These are phyloP conservation scores for Zalophus californianus DNA, from an alignment of 2,797 vertebrate genomes.

Conservation along the genomic window DNA sequence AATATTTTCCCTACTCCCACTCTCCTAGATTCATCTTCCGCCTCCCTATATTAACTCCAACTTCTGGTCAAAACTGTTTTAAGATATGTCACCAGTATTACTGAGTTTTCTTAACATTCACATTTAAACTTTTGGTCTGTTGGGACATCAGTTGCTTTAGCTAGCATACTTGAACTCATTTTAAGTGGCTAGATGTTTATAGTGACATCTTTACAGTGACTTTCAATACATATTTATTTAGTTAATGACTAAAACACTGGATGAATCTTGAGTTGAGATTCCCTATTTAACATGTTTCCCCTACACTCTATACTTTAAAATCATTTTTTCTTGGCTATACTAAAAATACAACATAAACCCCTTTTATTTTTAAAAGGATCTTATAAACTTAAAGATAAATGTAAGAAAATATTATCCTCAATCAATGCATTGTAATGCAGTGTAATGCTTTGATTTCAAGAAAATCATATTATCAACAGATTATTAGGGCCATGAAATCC, in stretches of 20 bases:
- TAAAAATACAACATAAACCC: background rate
- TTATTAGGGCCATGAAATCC: background rate
- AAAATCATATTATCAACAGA: background rate
- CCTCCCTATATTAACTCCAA: background rate
- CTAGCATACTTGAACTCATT: background rate
- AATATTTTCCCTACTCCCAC: background rate
- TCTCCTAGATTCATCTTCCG: background rate
- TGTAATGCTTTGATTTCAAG: background rate
- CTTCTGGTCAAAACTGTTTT: background rate
- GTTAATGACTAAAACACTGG: background rate
- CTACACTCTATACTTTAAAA: background rate
- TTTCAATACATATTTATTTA: background rate
- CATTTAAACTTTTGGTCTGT: background rate
- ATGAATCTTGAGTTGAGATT: background rate
- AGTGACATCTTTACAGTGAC: background rate
- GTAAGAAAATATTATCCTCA: background rate
- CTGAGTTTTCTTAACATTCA: background rate
- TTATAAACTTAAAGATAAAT: constrained; percentile 31
- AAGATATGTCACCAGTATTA: background rate
- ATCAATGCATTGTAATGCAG: background rate
- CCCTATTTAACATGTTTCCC: background rate
- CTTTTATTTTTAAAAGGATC: background rate
- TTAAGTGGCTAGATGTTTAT: background rate
- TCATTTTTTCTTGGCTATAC: background rate
- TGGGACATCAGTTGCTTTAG: background rate